Conservation (phyloP, 2,113 vertebrate genomes). For the Thryonomys swinderianus region DNA sequence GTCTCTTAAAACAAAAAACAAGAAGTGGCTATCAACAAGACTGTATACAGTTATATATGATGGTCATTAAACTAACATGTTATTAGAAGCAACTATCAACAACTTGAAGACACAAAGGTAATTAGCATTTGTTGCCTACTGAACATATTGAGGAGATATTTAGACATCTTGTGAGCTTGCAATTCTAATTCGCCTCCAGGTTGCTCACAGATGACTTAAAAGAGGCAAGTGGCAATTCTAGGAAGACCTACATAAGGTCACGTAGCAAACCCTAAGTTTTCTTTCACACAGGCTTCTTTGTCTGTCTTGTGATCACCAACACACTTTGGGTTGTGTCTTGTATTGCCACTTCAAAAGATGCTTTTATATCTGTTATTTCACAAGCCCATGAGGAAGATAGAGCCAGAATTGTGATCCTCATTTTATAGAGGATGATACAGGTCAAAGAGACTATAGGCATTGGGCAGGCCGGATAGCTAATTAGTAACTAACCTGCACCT, state of each 20-base stretch:
- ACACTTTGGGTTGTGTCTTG: background rate
- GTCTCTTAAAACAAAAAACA: background rate
- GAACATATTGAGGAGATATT: constrained; percentile 76
- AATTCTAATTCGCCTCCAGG: constrained; percentile 79
- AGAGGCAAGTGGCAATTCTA: constrained; percentile 70
- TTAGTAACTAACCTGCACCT: constrained; percentile 34
- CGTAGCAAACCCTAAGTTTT: constrained; percentile 66
- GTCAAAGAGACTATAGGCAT: constrained; percentile 23
- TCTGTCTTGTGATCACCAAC: background rate
- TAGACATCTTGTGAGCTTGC: constrained; percentile 75
- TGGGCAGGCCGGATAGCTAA: background rate
- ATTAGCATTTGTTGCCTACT: constrained; percentile 83
- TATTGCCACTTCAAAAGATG: constrained; percentile 35
- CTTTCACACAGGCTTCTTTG: background rate
- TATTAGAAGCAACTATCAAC: constrained; percentile 82
- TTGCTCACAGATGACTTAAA: constrained; percentile 73
- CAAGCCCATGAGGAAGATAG: background rate
- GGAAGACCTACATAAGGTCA: constrained; percentile 67
- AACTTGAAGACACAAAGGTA: constrained; percentile 84
- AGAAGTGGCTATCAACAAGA: constrained; percentile 76
- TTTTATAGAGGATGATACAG: background rate
- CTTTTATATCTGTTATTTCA: constrained; percentile 21
- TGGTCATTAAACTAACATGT: constrained; percentile 84
- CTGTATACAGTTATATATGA: constrained; percentile 82
- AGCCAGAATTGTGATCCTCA: background rate